These are phyloP conservation scores for Epinotia bilunana DNA, from an alignment of 2,888 invertebrate species.

Conservation along the genomic window DNA sequence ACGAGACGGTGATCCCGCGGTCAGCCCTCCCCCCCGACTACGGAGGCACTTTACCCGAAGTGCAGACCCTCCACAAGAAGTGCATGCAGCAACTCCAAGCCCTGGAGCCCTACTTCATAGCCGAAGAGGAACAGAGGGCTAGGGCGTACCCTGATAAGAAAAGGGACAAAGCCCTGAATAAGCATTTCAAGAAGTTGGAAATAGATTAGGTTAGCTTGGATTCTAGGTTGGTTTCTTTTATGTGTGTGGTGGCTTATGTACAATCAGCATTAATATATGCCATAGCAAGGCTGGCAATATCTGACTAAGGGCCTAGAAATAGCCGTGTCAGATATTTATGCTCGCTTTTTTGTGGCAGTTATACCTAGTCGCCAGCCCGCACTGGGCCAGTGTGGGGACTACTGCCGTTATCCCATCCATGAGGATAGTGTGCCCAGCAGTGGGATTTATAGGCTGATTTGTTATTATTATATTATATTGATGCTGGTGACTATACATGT, in stretches of 20 bases:
- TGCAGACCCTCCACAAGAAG: constrained; percentile 73
- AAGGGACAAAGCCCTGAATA: constrained; percentile 85
- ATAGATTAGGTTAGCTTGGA: constrained; percentile 84
- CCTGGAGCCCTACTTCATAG: constrained; percentile 71
- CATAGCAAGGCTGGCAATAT: no score
- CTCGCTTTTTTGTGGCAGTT: no score
- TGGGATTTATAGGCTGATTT: no score
- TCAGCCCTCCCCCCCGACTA: constrained; percentile 85
- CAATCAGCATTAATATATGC: background rate
- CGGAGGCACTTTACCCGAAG: constrained; percentile 84
- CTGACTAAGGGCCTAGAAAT: no score
- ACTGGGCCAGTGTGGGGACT: no score
- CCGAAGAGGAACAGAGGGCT: constrained; percentile 74
- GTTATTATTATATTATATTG: no score
- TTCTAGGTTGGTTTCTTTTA: background rate
- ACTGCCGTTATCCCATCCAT: no score
- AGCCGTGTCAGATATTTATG: no score
- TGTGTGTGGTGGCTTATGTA: background rate
- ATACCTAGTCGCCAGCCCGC: no score
- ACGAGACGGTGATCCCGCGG: constrained; percentile 82
- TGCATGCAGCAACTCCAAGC: constrained; percentile 70
- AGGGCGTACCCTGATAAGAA: constrained; percentile 75
- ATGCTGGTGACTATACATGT: no score
- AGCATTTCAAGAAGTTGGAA: constrained; percentile 88
- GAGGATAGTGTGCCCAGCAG: no score